These are phyloP conservation scores for Rosalia funebris DNA, from an alignment of 2,888 invertebrate genomes.

Conservation along the genomic window DNA sequence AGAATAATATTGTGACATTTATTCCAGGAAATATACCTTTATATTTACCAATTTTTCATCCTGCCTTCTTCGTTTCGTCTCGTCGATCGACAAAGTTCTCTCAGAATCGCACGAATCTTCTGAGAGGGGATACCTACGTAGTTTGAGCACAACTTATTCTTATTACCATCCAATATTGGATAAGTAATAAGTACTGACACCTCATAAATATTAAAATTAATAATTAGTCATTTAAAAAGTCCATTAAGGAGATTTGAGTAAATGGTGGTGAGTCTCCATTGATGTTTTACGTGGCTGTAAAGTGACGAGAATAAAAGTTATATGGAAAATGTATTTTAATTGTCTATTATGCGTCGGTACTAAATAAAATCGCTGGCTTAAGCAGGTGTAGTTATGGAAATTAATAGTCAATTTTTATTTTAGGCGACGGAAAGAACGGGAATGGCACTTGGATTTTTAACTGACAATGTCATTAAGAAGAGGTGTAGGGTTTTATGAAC, in stretches of 20 bases:
- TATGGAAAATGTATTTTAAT: slow-evolving; percentile 22
- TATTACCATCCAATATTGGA: slow-evolving; percentile 30
- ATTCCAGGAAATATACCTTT: too few relatives aligned
- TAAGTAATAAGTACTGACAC: slow-evolving; percentile 32
- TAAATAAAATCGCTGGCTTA: slow-evolving; percentile 10
- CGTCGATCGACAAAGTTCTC: too few relatives aligned
- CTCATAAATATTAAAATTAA: slow-evolving; percentile 39
- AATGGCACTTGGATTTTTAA: slow-evolving; percentile 1
- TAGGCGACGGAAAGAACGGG: neutral
- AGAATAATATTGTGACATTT: too few relatives aligned
- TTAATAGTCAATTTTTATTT: slow-evolving; percentile 9
- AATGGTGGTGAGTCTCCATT: slow-evolving; percentile 12
- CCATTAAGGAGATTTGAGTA: slow-evolving; percentile 28
- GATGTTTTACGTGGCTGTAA: slow-evolving; percentile 25
- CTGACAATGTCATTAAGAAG: neutral
- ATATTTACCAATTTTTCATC: too few relatives aligned
- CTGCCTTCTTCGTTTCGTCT: too few relatives aligned
- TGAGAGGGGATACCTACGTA: slow-evolving; percentile 12
- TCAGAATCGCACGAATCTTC: too few relatives aligned
- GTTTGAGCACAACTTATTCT: slow-evolving; percentile 7
- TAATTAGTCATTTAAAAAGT: slow-evolving; percentile 37
- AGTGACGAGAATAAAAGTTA: slow-evolving; percentile 25
- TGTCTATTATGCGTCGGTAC: slow-evolving; percentile 22
- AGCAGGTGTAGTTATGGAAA: slow-evolving; percentile 23
- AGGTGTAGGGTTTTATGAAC: too few relatives aligned